Percentiles rank a stretch among this genome's conserved stretches.
phyloP scores from a whole-genome alignment of 2,113 vertebrate species.

The Oryzias melastigma region DNA sequence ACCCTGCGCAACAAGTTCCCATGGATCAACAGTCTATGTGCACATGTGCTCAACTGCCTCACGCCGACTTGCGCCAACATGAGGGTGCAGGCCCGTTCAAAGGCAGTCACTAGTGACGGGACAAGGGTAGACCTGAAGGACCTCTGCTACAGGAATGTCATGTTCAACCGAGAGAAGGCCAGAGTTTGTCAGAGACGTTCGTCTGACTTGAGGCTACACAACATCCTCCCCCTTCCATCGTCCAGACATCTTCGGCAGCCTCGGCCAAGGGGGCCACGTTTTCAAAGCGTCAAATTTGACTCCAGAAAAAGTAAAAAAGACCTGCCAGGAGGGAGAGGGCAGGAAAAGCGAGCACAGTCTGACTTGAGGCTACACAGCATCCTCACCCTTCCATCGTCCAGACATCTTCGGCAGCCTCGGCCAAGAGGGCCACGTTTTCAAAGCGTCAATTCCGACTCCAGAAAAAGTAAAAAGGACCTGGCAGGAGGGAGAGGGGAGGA shows the following conservation, averaged over 20 bases:
- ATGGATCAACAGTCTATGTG: constrained; percentile 11
- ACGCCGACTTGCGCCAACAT: constrained; percentile 8
- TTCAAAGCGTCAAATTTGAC: background rate
- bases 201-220: background rate
- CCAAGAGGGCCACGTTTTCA: background rate
- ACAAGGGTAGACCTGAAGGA: background rate
- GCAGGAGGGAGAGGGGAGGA: too few species aligned
- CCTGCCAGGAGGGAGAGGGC: too few species aligned
- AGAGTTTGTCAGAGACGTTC: background rate
- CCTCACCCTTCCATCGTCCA: background rate
- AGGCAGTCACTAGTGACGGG: background rate
- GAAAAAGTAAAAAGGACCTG: too few species aligned
- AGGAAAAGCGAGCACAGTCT: too few species aligned
- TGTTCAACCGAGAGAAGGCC: constrained; percentile 1
- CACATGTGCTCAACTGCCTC: constrained; percentile 5
- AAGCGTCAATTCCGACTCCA: background rate
- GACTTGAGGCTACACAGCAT: fast-evolving
- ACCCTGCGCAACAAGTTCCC: background rate
- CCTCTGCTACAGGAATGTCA: constrained; percentile 11
- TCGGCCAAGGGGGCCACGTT: background rate
- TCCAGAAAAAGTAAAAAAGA: too few species aligned
- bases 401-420: too few species aligned
- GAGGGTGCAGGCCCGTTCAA: background rate
- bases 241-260: fast-evolving
- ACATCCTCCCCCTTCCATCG: background rate